phyloP scores from a whole-genome alignment of 2,888 invertebrate genomes.

The Eupithecia vulgata region DNA sequence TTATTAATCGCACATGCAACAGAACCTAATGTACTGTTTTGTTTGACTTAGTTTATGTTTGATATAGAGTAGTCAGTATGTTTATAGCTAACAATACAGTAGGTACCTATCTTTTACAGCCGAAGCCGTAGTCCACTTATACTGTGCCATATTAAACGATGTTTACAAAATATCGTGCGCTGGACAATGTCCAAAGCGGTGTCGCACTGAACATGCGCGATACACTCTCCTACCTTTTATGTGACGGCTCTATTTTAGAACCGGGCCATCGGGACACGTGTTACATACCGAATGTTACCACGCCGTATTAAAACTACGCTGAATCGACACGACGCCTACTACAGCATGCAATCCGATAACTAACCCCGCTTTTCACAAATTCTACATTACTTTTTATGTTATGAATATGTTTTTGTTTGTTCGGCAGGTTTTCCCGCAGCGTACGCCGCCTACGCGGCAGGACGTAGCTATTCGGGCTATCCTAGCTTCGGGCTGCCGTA shows the following conservation, averaged over 20 bases:
- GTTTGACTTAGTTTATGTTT: conserved; percentile 45
- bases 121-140: conserved; percentile 65
- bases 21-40: conserved; percentile 43
- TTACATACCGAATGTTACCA: conserved; percentile 61
- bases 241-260: conserved; percentile 75
- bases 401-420: conserved; percentile 69
- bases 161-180: conserved; percentile 74
- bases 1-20: conserved; percentile 43
- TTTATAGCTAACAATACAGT: conserved; percentile 44
- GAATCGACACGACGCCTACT: conserved; percentile 51
- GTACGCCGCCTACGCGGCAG: conserved; percentile 98
- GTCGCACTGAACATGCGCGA: conserved; percentile 66
- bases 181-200: conserved; percentile 79
- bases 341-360: conserved; percentile 67
- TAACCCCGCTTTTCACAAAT: conserved; percentile 58
- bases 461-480: conserved; percentile 98
- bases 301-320: conserved; percentile 52
- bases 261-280: conserved; percentile 67
- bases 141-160: conserved; percentile 72
- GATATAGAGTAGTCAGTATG: conserved; percentile 43
- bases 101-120: conserved; percentile 53
- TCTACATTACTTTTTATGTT: conserved; percentile 41
- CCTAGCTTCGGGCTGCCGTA: conserved; percentile 99
- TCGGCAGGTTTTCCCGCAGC: conserved; percentile 96
- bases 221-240: conserved; percentile 71